These are phyloP conservation scores for Cataglyphis hispanica DNA, from an alignment of 1,140 invertebrate species.

Conservation along the genomic window DNA sequence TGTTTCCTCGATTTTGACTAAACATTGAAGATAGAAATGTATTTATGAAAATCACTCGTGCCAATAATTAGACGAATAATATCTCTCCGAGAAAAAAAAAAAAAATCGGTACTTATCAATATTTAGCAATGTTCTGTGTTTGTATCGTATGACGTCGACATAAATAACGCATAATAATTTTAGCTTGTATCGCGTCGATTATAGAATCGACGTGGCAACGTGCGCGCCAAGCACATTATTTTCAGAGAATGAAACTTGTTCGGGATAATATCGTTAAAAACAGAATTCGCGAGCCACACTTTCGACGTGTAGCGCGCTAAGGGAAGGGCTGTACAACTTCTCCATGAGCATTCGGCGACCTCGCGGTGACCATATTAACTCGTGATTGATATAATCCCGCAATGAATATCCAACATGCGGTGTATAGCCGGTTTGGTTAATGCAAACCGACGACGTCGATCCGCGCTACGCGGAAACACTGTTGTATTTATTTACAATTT, in stretches of 20 bases:
- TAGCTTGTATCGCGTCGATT: slow-evolving; percentile 34
- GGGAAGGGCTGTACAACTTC: not conserved
- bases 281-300: not conserved
- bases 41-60: slow-evolving; percentile 2
- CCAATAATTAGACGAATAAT: slow-evolving; percentile 14
- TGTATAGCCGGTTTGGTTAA: not conserved
- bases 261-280: slow-evolving; percentile 26
- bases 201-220: slow-evolving; percentile 36
- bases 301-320: not conserved
- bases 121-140: slow-evolving; percentile 28
- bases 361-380: not conserved
- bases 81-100: not conserved
- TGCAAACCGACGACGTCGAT: not conserved
- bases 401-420: slow-evolving; percentile 23
- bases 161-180: slow-evolving; percentile 50
- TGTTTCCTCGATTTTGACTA: slow-evolving; percentile 8
- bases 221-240: slow-evolving; percentile 1
- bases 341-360: not conserved
- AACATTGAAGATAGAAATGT: not conserved
- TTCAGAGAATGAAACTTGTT: slow-evolving; percentile 24
- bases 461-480: not conserved
- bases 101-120: not conserved
- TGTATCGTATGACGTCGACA: slow-evolving; percentile 22
- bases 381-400: slow-evolving; percentile 11
- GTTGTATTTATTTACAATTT: slow-evolving; percentile 42